A percentile compares a stretch with the other conserved stretches of the same genome.
These are phyloP conservation scores for Lasaia peninsularis DNA, from an alignment of 1,140 invertebrate genomes.

Conservation along the genomic window DNA sequence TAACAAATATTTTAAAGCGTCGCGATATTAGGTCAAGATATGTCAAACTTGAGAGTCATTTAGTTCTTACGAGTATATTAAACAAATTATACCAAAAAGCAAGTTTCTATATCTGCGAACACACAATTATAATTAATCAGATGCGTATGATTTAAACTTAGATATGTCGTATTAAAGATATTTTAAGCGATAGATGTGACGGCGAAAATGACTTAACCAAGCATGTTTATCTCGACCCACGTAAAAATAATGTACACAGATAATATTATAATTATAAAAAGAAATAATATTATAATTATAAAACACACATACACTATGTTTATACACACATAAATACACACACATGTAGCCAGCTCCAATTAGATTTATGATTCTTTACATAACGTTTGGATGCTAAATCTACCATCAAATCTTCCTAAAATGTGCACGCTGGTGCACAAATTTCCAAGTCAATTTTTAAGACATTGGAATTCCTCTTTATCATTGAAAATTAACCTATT, in stretches of 20 bases:
- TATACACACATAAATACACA: constrained; percentile 13
- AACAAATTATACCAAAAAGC: constrained; percentile 28
- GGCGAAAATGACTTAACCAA: constrained; percentile 32
- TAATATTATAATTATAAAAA: constrained; percentile 17
- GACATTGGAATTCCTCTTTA: neutral
- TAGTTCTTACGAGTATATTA: constrained; percentile 5
- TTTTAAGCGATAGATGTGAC: neutral
- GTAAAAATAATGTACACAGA: constrained; percentile 18
- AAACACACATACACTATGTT: constrained; percentile 24
- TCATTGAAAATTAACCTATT: neutral
- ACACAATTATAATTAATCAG: neutral
- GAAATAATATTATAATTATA: constrained; percentile 18
- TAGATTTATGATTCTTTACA: neutral
- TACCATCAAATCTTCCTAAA: neutral
- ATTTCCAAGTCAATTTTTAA: neutral
- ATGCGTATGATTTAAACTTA: neutral
- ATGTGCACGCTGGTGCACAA: neutral
- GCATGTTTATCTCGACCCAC: constrained; percentile 38
- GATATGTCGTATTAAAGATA: neutral
- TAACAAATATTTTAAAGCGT: constrained; percentile 40
- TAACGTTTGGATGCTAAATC: neutral
- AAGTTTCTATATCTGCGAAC: constrained; percentile 29
- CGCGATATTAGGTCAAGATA: constrained; percentile 35
- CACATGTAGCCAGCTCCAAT: neutral
- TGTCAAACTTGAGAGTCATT: constrained; percentile 33